Base-by-base conservation (phyloP, 1,140 invertebrate species). In the Leucophenga varia region DNA sequence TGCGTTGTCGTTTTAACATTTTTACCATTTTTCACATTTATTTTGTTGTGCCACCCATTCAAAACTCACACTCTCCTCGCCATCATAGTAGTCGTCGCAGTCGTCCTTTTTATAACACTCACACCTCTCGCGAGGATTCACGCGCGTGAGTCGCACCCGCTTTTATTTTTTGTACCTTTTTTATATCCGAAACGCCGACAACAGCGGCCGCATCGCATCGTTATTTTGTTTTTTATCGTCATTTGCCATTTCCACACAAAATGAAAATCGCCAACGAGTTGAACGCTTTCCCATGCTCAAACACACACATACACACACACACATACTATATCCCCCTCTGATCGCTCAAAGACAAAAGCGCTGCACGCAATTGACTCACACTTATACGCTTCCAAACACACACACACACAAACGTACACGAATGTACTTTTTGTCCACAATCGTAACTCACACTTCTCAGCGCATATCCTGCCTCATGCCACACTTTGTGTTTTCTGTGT, bases 101-200 rank as follows among this genome's bases (percentile, higher is more conserved):
- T n/a, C n/a, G n/a, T 25, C 5, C 22, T 25, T 25, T 25, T 25
- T 25, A n/a, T 25, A 25, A 25, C 22, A 25, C 9, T 12, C 35
- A 17, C 16, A 5, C 9, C 10, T 18, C 35, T 6, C 22, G 25
- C 25, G 12, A 28, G 6, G 6, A 12, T 12, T 28, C 12, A 28
- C 6, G 25, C 25, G 25, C 41, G 48, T n/a, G n/a, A n/a, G n/a
- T 39, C 52, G 43, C 53, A 52, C 47, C 52, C 50, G 54, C 58
- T 53, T 59, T 69, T 17, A 59, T 67, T 69, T 19, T 69, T 65
- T 60, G 57, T 63, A 64, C 56, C 51, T 65, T 70, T 70, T 70
- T 70, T 58, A 70, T 71, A 67, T 70, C 67, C 67, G 67, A 70
- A 70, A 70, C 61, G 67, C 59, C 67, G 67, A 70, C 67, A 60